These are phyloP conservation scores for Thalassarche chlororhynchos DNA, from an alignment of 2,113 vertebrate species.

Conservation along the genomic window DNA sequence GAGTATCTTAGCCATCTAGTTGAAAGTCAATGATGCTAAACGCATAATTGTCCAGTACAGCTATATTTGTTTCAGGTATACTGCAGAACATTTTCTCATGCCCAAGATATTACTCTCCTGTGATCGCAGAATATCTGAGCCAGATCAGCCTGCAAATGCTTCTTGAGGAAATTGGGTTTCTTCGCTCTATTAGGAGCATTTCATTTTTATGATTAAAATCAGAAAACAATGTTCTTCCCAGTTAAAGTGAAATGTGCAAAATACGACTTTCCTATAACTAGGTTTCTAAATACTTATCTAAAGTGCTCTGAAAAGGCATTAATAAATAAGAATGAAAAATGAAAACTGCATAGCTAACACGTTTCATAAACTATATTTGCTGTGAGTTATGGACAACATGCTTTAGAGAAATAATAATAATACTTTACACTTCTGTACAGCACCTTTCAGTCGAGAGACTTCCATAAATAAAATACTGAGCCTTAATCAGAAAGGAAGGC, in stretches of 20 bases:
- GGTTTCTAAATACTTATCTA: conserved; percentile 54
- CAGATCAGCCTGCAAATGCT: conserved; percentile 54
- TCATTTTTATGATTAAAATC: conserved; percentile 72
- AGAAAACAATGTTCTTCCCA: conserved; percentile 60
- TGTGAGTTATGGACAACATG: neutral
- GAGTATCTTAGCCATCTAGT: neutral
- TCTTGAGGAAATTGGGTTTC: conserved; percentile 69
- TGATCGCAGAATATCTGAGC: conserved; percentile 14
- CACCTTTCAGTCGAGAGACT: neutral
- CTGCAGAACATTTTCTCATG: neutral
- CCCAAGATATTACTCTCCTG: conserved; percentile 3
- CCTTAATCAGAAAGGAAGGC: neutral
- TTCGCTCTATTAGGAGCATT: conserved; percentile 64
- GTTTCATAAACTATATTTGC: neutral
- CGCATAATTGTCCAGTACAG: neutral
- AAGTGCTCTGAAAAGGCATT: conserved; percentile 32
- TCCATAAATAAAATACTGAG: neutral
- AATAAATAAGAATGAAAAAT: conserved; percentile 50
- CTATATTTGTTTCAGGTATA: conserved; percentile 20
- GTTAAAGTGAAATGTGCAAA: conserved; percentile 21
- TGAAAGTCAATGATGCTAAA: neutral
- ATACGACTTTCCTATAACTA: neutral
- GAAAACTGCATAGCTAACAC: neutral
- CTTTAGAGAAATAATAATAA: neutral
- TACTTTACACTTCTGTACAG: neutral